phyloP scores from a whole-genome alignment of 2,888 invertebrate genomes.

The Odontothrips loti region DNA sequence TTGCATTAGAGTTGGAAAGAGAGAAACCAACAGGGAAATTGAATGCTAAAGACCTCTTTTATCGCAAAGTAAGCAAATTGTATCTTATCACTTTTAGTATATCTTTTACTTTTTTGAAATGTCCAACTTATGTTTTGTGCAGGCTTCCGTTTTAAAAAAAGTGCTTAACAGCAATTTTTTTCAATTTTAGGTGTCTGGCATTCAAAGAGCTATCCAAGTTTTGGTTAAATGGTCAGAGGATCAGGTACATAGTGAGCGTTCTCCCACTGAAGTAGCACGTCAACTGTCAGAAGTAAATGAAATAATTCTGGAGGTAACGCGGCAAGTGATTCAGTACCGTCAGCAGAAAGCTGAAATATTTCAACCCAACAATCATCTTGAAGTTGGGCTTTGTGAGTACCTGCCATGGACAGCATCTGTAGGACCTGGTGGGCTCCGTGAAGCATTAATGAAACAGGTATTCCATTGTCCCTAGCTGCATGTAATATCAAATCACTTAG shows the following conservation, averaged over 20 bases:
- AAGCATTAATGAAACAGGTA: slow-evolving; percentile 50
- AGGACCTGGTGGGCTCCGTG: slow-evolving; percentile 52
- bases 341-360: slow-evolving; percentile 56
- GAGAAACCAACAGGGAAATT: slow-evolving; percentile 46
- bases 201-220: slow-evolving; percentile 62
- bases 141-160: slow-evolving; percentile 20
- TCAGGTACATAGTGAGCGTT: slow-evolving; percentile 56
- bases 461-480: too few relatives aligned
- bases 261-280: slow-evolving; percentile 53
- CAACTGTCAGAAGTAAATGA: slow-evolving; percentile 40
- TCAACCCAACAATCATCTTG: slow-evolving; percentile 45
- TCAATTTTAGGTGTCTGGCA: slow-evolving; percentile 53
- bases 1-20: slow-evolving; percentile 49
- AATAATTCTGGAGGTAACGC: slow-evolving; percentile 52
- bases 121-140: neutral
- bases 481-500: too few relatives aligned
- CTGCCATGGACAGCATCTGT: slow-evolving; percentile 70
- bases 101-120: neutral
- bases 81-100: neutral
- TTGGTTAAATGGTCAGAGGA: slow-evolving; percentile 59
- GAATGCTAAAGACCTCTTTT: slow-evolving; percentile 63
- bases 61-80: slow-evolving; percentile 51
- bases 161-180: neutral
- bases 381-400: slow-evolving; percentile 53
- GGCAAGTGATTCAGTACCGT: slow-evolving; percentile 61